These are phyloP conservation scores for Lysandra bellargus DNA, from an alignment of 2,888 invertebrate species.

Conservation along the genomic window DNA sequence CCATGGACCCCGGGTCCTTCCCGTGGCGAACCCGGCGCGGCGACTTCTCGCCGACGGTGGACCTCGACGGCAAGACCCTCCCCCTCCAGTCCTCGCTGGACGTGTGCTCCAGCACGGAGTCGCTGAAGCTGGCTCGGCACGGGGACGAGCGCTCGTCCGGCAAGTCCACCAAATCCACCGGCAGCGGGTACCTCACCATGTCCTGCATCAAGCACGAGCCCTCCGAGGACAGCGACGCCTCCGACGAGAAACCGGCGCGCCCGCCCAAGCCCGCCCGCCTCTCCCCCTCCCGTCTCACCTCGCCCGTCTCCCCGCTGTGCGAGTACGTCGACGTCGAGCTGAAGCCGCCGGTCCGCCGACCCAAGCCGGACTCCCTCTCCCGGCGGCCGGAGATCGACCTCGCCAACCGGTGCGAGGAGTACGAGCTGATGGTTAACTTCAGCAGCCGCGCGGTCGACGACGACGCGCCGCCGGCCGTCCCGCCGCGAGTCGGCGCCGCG, in stretches of 20 bases:
- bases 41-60: slow-evolving; percentile 56
- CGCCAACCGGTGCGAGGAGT: slow-evolving; percentile 59
- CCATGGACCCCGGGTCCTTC: slow-evolving; percentile 54
- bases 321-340: slow-evolving; percentile 60
- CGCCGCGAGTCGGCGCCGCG: slow-evolving; percentile 53
- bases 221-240: slow-evolving; percentile 65
- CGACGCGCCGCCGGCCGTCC: slow-evolving; percentile 61
- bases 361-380: slow-evolving; percentile 46
- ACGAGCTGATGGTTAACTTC: slow-evolving; percentile 73
- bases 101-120: slow-evolving; percentile 68
- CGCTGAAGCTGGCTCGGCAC: slow-evolving; percentile 62
- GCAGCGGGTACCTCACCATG: slow-evolving; percentile 74
- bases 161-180: slow-evolving; percentile 63
- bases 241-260: slow-evolving; percentile 63
- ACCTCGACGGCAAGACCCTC: slow-evolving; percentile 55
- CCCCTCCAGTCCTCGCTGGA: slow-evolving; percentile 54
- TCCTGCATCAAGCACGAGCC: slow-evolving; percentile 68
- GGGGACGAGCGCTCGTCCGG: slow-evolving; percentile 69
- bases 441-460: slow-evolving; percentile 53
- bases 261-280: slow-evolving; percentile 68
- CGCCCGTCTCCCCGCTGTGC: slow-evolving; percentile 47
- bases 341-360: slow-evolving; percentile 52
- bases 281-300: slow-evolving; percentile 54
- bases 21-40: slow-evolving; percentile 63
- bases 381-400: slow-evolving; percentile 45